Conservation (phyloP, 2,113 vertebrate species). For the Rynchops niger region DNA sequence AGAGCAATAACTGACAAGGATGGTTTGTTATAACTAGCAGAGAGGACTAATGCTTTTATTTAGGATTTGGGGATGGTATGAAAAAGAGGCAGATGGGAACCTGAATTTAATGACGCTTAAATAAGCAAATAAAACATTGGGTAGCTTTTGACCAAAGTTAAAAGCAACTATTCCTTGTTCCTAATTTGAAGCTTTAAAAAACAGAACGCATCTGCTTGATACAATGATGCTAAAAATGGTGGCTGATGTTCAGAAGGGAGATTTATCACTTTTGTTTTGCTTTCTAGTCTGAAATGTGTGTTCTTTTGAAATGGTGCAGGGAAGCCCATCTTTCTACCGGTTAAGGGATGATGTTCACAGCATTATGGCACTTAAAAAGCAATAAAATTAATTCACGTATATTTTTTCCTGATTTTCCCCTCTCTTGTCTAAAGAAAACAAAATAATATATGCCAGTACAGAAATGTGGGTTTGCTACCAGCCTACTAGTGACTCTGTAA, state of each 20-base stretch:
- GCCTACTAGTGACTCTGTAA: background rate
- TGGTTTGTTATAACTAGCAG: slow-evolving; percentile 50
- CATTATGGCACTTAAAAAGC: background rate
- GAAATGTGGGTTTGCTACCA: background rate
- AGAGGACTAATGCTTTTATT: slow-evolving; percentile 69
- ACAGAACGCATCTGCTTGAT: background rate
- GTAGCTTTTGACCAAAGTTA: slow-evolving; percentile 52
- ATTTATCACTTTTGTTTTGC: background rate
- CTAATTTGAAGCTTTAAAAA: slow-evolving; percentile 62
- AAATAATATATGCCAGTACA: background rate
- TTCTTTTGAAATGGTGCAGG: background rate
- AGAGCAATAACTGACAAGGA: slow-evolving; percentile 44
- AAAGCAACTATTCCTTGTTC: slow-evolving; percentile 33
- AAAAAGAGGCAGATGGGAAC: slow-evolving; percentile 62
- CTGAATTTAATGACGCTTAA: slow-evolving; percentile 70
- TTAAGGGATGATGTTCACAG: background rate
- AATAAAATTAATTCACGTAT: background rate
- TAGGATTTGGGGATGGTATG: slow-evolving; percentile 63
- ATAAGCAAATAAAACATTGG: slow-evolving; percentile 55
- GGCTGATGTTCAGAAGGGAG: background rate
- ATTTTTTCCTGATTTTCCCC: background rate
- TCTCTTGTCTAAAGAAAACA: background rate
- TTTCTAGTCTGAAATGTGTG: background rate
- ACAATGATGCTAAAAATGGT: background rate
- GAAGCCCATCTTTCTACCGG: background rate